Evolutionary conservation across 2,888 invertebrate genomes (phyloP), one percentile per base, ranked within the genome.

Genomic region (Troides helena): DNA sequence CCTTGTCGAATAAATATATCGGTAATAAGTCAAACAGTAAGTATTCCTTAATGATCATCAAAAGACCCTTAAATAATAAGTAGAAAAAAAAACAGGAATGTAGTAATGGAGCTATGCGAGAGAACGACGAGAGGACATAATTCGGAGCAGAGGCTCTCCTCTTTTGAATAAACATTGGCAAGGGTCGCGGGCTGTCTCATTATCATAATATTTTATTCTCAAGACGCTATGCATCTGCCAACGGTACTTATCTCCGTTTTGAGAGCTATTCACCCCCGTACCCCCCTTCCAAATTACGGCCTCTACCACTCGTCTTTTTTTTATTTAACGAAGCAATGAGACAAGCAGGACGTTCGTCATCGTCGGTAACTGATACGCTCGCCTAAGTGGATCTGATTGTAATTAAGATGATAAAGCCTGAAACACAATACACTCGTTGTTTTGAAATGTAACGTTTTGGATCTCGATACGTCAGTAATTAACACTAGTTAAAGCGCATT

Each of bases 201-300:
- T 70, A 70, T 70, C 60, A 70, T 70, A 70, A 70, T 63, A 70
- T 70, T 70, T 70, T 67, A 70, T 67, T 63, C 70, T 63, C 67
- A 70, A 70, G 70, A 63, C 59, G 66, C 70, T 59, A 63, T 67
- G 66, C 70, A 70, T 70, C 30, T 70, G 66, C 70, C 70, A 67
- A 70, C 66, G 36, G 66, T 59, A 30, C 70, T 70, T 63, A 66
- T 67, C 66, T 70, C 50, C 21, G 62, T 66, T 50, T 70, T 60
- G 67, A 66, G 70, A 25, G 59, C 63, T 62, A 66, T 62, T 63
- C 39, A 39, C 58, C 30, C 53, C 50, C 58, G 12, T 14, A 12
- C 46, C 12, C 46, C 14, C 46, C 14, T 46, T 17, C 59, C 62
- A 70, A 70, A 53, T 70, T 67, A 70, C 66, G 59, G 43, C 59